Percentiles rank a stretch among this genome's conserved stretches.
Evolutionary conservation across 2,888 invertebrate species (phyloP).

Genomic region (Rhamnusium bicolor): DNA sequence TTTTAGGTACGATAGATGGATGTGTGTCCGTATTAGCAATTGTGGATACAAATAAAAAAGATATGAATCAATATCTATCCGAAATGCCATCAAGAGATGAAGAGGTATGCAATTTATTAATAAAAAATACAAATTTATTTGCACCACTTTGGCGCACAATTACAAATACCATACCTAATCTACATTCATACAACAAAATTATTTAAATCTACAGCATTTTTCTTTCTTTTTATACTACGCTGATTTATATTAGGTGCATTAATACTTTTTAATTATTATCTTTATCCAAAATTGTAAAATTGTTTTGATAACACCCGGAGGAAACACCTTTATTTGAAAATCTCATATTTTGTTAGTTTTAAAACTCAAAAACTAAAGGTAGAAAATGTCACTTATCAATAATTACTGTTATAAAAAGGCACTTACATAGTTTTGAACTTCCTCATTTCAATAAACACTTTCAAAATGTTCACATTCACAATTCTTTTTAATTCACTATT

Average conservation of each 20-base stretch:
- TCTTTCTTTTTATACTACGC: not conserved
- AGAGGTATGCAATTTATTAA: constrained; percentile 68
- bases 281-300: no score
- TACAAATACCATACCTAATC: not conserved
- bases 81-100: constrained; percentile 82
- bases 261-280: not conserved
- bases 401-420: not conserved
- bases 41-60: constrained; percentile 79
- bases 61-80: constrained; percentile 77
- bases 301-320: not conserved
- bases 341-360: not conserved
- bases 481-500: constrained; percentile 22
- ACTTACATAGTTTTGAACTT: constrained; percentile 30
- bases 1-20: constrained; percentile 94
- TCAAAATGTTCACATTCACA: constrained; percentile 27
- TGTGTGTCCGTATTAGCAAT: constrained; percentile 91
- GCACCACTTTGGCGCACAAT: not conserved
- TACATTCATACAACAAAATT: not conserved
- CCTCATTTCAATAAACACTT: constrained; percentile 19
- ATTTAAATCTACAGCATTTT: not conserved
- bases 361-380: not conserved
- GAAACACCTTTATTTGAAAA: constrained; percentile 18
- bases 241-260: not conserved
- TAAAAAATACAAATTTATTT: no score
- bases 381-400: not conserved